Percentiles rank a stretch among this genome's conserved stretches.
Conservation (phyloP, 2,113 vertebrate genomes). For the Ammodytes dubius region DNA sequence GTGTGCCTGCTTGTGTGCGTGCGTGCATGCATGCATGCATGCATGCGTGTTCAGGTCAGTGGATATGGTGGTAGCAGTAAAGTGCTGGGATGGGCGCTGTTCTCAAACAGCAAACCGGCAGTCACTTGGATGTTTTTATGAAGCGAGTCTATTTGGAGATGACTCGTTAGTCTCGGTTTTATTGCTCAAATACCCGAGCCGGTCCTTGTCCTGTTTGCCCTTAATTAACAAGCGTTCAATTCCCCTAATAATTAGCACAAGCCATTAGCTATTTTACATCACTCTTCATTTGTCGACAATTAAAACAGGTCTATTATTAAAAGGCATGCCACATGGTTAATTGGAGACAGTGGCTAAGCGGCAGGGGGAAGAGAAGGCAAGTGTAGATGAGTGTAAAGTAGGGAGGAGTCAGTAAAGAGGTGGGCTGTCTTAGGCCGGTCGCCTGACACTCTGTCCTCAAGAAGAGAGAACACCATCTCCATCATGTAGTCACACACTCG, state of each 20-base stretch:
- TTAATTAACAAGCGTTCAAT: slow-evolving; percentile 95
- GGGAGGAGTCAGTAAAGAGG: slow-evolving; percentile 39
- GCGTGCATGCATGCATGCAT: not conserved
- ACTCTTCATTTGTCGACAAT: slow-evolving; percentile 92
- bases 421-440: slow-evolving; percentile 42
- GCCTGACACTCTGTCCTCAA: slow-evolving; percentile 56
- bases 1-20: not conserved
- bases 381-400: slow-evolving; percentile 7
- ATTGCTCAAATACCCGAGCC: slow-evolving; percentile 90
- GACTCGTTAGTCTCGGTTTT: slow-evolving; percentile 90
- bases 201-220: slow-evolving; percentile 92
- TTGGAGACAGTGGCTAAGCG: slow-evolving; percentile 86
- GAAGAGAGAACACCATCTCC: slow-evolving; percentile 32
- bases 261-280: slow-evolving; percentile 93
- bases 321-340: slow-evolving; percentile 87
- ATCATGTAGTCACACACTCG: slow-evolving; percentile 26
- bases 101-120: slow-evolving; percentile 41
- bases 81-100: slow-evolving; percentile 1
- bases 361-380: slow-evolving; percentile 51
- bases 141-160: slow-evolving; percentile 89
- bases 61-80: not conserved
- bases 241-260: slow-evolving; percentile 93
- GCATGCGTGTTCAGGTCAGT: slow-evolving; percentile 4
- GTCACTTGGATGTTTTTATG: slow-evolving; percentile 84
- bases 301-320: slow-evolving; percentile 92